Base-by-base conservation (phyloP, 2,113 vertebrate species). In the Oxygymnocypris stewartii region DNA sequence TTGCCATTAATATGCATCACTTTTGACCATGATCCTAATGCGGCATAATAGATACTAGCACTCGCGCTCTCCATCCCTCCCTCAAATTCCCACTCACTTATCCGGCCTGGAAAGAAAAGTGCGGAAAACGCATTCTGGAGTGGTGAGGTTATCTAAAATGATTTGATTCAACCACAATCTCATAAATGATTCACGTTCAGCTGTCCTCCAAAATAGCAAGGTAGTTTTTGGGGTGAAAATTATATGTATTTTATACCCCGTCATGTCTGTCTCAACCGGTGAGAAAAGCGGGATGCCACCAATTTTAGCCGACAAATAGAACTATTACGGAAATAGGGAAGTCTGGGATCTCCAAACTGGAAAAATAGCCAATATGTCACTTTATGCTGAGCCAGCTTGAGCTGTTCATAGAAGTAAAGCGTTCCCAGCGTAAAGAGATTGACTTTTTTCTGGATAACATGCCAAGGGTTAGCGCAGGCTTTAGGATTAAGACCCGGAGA, bases 1-100 rank as follows among this genome's bases (percentile, higher is more conserved):
- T 90, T 85, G 40, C 74, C 82, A 91, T 94, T 92, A 92, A 93
- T 92, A 92, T 92, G 92, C 86, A 88, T 91, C 76, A 63, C 85
- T 88, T 80, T 90, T 79, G 88, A 79, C 85, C 87, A 78, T 89
- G 89, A 93, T 91, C 89, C 89, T 84, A 91, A 91, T 91, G 67
- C 37, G 2, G 14, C 57, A 11, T 44, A 82, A 82, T 63, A 51
- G 28, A 82, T 71, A 54, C 42, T 20, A 49, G 14, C 5, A 0
- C 79, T 65, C 40, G 9, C n/a, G 6, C 37, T 63, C 23, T 42
- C 57, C 11, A 59, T 25, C 78, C 31, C 59, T 82, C n/a, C 44
- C 47, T 73, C 61, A 81, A 51, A 67, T 69, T 82, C 81, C 42
- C 81, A 71, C 44, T 82, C 10, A 6, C 28, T 71, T 49, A 82